Percentiles rank a stretch among this genome's conserved stretches.
phyloP scores from a whole-genome alignment of 2,797 vertebrate species.

The Adelosebastes latens region DNA sequence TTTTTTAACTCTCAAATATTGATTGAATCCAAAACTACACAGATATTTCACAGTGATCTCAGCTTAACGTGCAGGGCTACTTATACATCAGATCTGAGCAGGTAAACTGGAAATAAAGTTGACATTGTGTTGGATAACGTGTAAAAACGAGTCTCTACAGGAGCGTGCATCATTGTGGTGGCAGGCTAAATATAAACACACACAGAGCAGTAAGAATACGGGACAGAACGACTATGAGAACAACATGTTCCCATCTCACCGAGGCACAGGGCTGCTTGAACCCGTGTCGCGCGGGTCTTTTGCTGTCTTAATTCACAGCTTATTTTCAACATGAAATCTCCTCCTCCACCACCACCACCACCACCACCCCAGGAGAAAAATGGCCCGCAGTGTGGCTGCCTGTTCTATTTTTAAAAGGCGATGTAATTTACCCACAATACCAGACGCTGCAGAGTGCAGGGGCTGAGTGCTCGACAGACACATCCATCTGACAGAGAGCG shows the following conservation, averaged over 20 bases:
- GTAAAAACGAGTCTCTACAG: not conserved
- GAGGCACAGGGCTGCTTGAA: constrained; percentile 16
- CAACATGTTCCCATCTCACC: constrained; percentile 41
- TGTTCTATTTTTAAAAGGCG: constrained; percentile 81
- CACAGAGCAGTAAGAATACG: not conserved
- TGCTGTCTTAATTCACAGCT: constrained; percentile 51
- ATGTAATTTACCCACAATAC: constrained; percentile 80
- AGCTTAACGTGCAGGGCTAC: not conserved
- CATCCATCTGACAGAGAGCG: constrained; percentile 43
- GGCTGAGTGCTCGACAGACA: constrained; percentile 72
- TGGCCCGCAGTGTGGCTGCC: constrained; percentile 61
- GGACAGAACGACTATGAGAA: constrained; percentile 9
- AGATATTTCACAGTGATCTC: not conserved
- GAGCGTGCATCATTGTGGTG: not conserved
- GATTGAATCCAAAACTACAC: not conserved
- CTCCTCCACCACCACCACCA: not conserved
- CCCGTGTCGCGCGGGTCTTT: constrained; percentile 16
- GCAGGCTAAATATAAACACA: constrained; percentile 28
- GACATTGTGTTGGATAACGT: not conserved
- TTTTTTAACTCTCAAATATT: not conserved
- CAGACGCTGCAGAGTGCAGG: constrained; percentile 73
- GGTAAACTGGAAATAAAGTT: not conserved
- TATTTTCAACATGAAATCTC: constrained; percentile 61
- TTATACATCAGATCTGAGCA: not conserved
- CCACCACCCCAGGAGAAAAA: constrained; percentile 58